These are phyloP conservation scores for Ardeotis arabs DNA, from an alignment of 2,113 vertebrate genomes.

Conservation along the genomic window DNA sequence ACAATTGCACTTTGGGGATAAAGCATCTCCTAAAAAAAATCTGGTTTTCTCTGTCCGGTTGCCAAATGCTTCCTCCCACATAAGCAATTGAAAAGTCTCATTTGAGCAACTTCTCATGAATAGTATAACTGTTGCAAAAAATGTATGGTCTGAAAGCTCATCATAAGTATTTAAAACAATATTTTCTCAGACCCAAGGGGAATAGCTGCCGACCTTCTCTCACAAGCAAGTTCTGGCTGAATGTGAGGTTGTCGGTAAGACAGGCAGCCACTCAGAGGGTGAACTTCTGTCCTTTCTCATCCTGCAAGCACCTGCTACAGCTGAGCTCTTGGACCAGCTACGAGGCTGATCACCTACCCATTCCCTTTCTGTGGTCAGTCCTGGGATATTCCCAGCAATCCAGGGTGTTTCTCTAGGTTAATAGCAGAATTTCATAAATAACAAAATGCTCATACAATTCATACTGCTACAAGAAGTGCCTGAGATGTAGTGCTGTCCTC, in stretches of 20 bases:
- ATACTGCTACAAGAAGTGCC: neutral
- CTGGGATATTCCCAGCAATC: neutral
- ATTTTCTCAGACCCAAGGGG: neutral
- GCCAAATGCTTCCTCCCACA: slow-evolving; percentile 25
- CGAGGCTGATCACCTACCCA: fast-evolving
- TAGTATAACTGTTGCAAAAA: neutral
- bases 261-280: neutral
- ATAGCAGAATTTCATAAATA: neutral
- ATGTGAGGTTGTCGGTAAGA: neutral
- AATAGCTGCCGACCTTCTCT: neutral
- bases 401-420: neutral
- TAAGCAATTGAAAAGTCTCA: slow-evolving; percentile 5
- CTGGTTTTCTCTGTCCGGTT: neutral
- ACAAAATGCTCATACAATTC: neutral
- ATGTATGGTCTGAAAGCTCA: neutral
- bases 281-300: neutral
- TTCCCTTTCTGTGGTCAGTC: neutral
- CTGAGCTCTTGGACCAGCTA: neutral
- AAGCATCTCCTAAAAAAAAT: slow-evolving; percentile 1
- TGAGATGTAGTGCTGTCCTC: neutral
- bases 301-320: neutral
- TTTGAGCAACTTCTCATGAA: slow-evolving; percentile 2
- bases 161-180: neutral
- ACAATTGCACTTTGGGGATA: neutral
- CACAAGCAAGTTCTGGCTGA: neutral